phyloP scores from a whole-genome alignment of 2,113 vertebrate species.

The Micronycteris hirsuta region DNA sequence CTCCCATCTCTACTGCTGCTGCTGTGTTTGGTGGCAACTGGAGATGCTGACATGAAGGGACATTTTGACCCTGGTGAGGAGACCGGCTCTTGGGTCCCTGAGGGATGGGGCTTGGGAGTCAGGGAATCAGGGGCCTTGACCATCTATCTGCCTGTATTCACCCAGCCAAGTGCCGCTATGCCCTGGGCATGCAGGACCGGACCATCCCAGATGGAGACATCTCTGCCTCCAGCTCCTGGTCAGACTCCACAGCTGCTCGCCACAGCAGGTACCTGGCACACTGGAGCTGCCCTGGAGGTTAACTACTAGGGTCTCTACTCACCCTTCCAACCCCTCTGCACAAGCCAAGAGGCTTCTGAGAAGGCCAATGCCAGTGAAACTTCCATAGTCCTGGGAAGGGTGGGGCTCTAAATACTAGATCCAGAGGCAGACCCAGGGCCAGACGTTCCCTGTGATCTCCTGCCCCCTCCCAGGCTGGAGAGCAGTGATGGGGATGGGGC shows the following conservation, averaged over 20 bases:
- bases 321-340: not conserved
- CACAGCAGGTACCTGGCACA: conserved; percentile 86
- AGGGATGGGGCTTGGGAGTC: not conserved
- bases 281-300: not conserved
- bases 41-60: conserved; percentile 72
- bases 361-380: not conserved
- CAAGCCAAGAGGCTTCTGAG: not conserved
- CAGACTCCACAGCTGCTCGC: conserved; percentile 93
- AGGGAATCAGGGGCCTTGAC: not conserved
- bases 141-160: not conserved
- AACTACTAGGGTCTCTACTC: not conserved
- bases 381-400: not conserved
- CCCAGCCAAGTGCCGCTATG: conserved; percentile 91
- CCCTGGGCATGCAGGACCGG: conserved; percentile 94
- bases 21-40: conserved; percentile 40
- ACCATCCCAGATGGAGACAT: conserved; percentile 91
- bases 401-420: not conserved
- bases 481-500: conserved; percentile 92
- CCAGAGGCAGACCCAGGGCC: not conserved
- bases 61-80: conserved; percentile 77
- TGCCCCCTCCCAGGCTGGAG: conserved; percentile 83
- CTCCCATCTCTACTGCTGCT: conserved; percentile 6
- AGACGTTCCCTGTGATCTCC: not conserved
- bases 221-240: conserved; percentile 93
- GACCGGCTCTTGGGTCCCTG: not conserved